Evolutionary conservation across 2,888 invertebrate species (phyloP), one percentile per base, ranked within the genome.

Genomic region (Eutolmus rufibarbis): DNA sequence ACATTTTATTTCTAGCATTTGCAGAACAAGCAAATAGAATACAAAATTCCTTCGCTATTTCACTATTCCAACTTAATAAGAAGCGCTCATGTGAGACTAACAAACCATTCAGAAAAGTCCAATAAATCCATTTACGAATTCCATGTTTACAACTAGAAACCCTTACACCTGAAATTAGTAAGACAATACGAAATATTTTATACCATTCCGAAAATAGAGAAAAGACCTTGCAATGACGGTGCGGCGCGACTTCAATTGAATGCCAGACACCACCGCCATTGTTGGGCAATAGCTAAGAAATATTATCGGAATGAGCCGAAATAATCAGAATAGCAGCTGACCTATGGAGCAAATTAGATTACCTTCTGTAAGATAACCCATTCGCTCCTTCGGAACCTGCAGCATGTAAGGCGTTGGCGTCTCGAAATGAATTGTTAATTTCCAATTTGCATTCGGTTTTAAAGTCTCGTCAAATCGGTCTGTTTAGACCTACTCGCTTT

Each of bases 201-300:
- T 78, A 23, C 43, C 28, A 43, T 78, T 78, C 78, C 14, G 78
- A 78, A 43, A 78, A 78, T 43, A 51, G 51, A 23, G 51, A 16
- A 79, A 79, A 79, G 79, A 79, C 79, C 79, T 79, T 79, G 79
- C 51, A 79, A 46, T 31, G 46, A 46, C 78, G 78, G 78, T 43
- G 12, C 78, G 78, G 78, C 28, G 46, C 43, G 78, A 79, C 56
- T 19, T 19, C 16, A 56, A 56, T 46, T 23, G 78, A 79, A 79
- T 19, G 46, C 51, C 46, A 79, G 31, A 43, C 78, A 28, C 19
- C 78, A 28, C 19, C 19, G 46, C 12, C 40, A 43, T 78, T 78
- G 78, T 78, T 40, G 46, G 23, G 78, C 46, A 78, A 78, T 46
- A 34, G 23, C 78, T 78, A n/a, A 14, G n/a, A 78, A n/a, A 51